Evolutionary conservation across 2,888 invertebrate genomes (phyloP).

Genomic region (Mesochorus sp.): DNA sequence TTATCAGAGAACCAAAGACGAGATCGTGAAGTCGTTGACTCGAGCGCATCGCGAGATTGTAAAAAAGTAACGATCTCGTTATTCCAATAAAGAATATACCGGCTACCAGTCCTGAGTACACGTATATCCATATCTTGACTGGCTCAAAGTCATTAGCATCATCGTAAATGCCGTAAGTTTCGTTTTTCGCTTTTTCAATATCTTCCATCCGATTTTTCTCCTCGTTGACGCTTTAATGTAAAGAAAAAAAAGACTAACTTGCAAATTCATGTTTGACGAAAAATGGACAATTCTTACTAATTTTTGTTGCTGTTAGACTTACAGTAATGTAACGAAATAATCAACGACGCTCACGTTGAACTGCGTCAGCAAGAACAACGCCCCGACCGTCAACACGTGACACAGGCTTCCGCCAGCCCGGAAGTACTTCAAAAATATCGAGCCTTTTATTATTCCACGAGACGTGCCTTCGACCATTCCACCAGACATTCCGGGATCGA

Average conservation of each 20-base stretch:
- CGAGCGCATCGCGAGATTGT: slow-evolving; percentile 81
- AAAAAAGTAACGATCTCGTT: slow-evolving; percentile 80
- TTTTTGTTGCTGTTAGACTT: slow-evolving; percentile 59
- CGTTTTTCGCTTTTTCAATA: slow-evolving; percentile 19
- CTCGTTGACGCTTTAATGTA: slow-evolving; percentile 83
- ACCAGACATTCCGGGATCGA: slow-evolving; percentile 70
- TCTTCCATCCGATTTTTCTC: slow-evolving; percentile 80
- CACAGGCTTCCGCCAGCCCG: slow-evolving; percentile 83
- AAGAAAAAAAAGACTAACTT: slow-evolving; percentile 73
- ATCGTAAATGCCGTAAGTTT: slow-evolving; percentile 11
- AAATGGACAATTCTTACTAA: background rate
- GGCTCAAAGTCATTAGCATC: slow-evolving; percentile 68
- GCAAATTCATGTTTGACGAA: background rate
- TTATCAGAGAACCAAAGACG: slow-evolving; percentile 84
- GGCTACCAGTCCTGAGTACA: slow-evolving; percentile 85
- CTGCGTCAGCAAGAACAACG: slow-evolving; percentile 84
- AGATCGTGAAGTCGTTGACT: slow-evolving; percentile 83
- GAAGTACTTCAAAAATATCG: slow-evolving; percentile 83
- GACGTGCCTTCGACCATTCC: slow-evolving; percentile 81
- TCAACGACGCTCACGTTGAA: slow-evolving; percentile 86
- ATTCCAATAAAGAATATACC: slow-evolving; percentile 79
- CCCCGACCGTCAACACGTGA: slow-evolving; percentile 80
- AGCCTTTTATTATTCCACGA: slow-evolving; percentile 81
- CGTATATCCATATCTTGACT: slow-evolving; percentile 84
- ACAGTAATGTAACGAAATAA: slow-evolving; percentile 84